Evolutionary conservation across 2,113 vertebrate genomes (phyloP), one percentile per base, ranked within the genome.

Genomic region (Ptilonorhynchus violaceus): DNA sequence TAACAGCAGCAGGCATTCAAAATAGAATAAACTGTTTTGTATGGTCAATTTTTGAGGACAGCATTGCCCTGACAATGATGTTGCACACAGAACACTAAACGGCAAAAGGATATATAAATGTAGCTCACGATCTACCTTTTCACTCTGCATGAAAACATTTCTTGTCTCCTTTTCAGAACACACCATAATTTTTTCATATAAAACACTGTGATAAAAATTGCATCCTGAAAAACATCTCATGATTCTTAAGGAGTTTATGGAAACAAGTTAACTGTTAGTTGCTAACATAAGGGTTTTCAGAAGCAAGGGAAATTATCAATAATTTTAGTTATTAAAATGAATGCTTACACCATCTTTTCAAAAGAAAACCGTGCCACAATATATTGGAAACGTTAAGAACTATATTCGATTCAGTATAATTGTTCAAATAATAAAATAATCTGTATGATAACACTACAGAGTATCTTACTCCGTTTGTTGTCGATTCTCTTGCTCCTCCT

Each of bases 391-490:
- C 17, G 7, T 23, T 83, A 74, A 20, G 0, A 85, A 77, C 33
- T 60, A n/a, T 23, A 72, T 78, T 68, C 68, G 37, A 69, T 52
- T 75, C 49, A 63, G 19, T 64, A 56, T 0, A 84, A 25, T 14
- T 81, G 15, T 55, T 77, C 5, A 68, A 87, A 85, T 31, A 47
- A 49, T 49, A 87, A 79, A 64, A 58, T 35, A 30, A 60, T 17
- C 11, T 62, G 8, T 52, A 35, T 47, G 15, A 60, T 56, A 87
- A 75, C 18, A 94, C 30, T 47, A 88, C 17, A 96, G 41, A 89
- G 39, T 50, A 56, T 49, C 96, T 98, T 95, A 98, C 98, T 95
- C 13, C 8, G 73, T 89, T 91, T 98, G 52, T 24, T 62, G 77
- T 56, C 7, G 9, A 94, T 47, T 93, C 91, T 97, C 90, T 81